Evolutionary conservation across 2,113 vertebrate genomes (phyloP).

Genomic region (Caranx ignobilis): DNA sequence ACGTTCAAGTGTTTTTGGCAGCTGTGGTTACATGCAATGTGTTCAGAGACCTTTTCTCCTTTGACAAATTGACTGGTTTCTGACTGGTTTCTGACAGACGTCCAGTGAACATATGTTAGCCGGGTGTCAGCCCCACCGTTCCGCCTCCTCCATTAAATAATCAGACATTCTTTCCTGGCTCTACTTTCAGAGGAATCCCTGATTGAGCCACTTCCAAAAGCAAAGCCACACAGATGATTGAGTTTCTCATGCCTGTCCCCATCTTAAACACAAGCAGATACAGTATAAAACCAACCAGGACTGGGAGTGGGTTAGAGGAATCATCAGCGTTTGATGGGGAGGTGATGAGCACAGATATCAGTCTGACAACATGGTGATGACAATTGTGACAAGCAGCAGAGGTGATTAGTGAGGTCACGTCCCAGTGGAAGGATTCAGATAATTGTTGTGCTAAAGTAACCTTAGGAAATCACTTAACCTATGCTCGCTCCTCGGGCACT

Average conservation of each 20-base stretch:
- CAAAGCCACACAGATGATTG: constrained; percentile 10
- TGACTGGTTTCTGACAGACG: neutral
- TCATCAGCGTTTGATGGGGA: neutral
- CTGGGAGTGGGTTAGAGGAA: constrained; percentile 1
- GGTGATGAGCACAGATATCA: neutral
- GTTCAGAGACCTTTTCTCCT: too few relatives aligned
- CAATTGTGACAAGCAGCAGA: neutral
- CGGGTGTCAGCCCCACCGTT: constrained; percentile 21
- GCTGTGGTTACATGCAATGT: neutral
- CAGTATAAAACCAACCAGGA: neutral
- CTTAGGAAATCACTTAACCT: constrained; percentile 42
- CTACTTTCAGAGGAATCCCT: constrained; percentile 15
- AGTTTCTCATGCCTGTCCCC: constrained; percentile 9
- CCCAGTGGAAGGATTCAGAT: neutral
- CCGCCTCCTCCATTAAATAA: constrained; percentile 1
- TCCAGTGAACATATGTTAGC: constrained; percentile 44
- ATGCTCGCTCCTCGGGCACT: neutral
- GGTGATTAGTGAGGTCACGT: constrained; percentile 7
- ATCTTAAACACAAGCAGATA: constrained; percentile 21
- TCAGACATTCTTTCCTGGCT: constrained; percentile 33
- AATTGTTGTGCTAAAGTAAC: neutral
- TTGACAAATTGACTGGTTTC: neutral
- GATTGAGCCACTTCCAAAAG: constrained; percentile 35
- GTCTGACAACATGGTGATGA: constrained; percentile 8
- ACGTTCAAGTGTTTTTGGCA: constrained; percentile 25